These are phyloP conservation scores for Aldrovandia affinis DNA, from an alignment of 2,797 vertebrate species.

Conservation along the genomic window DNA sequence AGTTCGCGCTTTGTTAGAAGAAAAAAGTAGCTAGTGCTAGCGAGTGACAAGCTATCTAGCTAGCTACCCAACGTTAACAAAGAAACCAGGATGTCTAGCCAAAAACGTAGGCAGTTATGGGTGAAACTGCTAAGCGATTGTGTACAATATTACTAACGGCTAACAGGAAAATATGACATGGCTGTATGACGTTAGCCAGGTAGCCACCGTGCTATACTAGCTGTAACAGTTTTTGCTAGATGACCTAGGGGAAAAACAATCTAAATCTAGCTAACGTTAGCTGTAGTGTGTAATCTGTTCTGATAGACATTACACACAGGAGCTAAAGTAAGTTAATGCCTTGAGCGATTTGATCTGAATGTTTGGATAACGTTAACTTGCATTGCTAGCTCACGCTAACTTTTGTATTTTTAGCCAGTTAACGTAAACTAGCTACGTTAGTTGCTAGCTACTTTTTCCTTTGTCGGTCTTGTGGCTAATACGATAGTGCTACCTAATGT, in stretches of 20 bases:
- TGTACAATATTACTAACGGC: neutral
- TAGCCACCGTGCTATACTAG: no score
- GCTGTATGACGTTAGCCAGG: no score
- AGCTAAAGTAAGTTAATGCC: no score
- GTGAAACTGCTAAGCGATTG: neutral
- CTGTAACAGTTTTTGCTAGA: no score
- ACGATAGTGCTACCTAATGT: neutral
- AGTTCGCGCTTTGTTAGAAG: neutral
- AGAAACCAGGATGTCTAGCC: slow-evolving; percentile 24
- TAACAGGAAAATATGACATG: neutral
- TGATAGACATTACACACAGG: no score
- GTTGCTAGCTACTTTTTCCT: neutral
- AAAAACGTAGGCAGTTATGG: neutral
- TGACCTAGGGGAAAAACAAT: neutral
- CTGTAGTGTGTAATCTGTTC: neutral
- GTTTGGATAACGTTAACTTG: neutral
- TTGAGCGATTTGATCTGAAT: no score
- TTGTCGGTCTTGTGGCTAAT: neutral
- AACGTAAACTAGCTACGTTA: neutral
- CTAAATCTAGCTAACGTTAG: neutral
- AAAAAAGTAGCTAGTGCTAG: neutral
- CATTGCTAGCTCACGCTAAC: neutral
- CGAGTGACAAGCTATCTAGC: slow-evolving; percentile 22
- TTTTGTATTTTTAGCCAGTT: neutral
- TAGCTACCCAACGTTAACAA: slow-evolving; percentile 37